phyloP scores from a whole-genome alignment of 2,888 invertebrate genomes.

The Allacma fusca region DNA sequence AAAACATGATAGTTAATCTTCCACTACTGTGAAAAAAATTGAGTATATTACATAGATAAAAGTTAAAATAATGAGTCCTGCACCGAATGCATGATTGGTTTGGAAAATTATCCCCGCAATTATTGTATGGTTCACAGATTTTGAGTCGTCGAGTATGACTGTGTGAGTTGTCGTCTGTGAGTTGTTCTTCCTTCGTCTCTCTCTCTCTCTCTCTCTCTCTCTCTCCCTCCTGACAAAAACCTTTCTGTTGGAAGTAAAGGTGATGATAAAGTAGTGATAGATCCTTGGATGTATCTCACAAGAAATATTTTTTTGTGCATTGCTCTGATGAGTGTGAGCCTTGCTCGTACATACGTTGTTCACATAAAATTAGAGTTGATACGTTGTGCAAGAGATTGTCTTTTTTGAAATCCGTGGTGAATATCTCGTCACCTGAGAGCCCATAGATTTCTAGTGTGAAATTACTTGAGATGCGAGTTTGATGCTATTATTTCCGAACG shows the following conservation, averaged over 20 bases:
- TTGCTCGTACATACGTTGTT: background rate
- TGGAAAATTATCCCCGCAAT: slow-evolving; percentile 60
- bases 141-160: slow-evolving; percentile 27
- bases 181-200: background rate
- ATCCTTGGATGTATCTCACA: background rate
- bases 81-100: slow-evolving; percentile 61
- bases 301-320: no score
- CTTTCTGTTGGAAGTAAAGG: background rate
- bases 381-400: slow-evolving; percentile 33
- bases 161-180: background rate
- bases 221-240: slow-evolving; percentile 20
- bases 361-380: slow-evolving; percentile 6
- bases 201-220: slow-evolving; percentile 17
- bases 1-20: slow-evolving; percentile 44
- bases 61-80: slow-evolving; percentile 47
- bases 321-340: background rate
- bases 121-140: slow-evolving; percentile 59
- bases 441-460: slow-evolving; percentile 40
- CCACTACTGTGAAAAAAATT: background rate
- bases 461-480: slow-evolving; percentile 36
- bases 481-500: slow-evolving; percentile 52
- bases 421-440: slow-evolving; percentile 43
- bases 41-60: slow-evolving; percentile 17
- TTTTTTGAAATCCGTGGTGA: slow-evolving; percentile 43
- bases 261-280: slow-evolving; percentile 16